Conservation (phyloP, 1,140 invertebrate genomes). For the Cepaea nemoralis region DNA sequence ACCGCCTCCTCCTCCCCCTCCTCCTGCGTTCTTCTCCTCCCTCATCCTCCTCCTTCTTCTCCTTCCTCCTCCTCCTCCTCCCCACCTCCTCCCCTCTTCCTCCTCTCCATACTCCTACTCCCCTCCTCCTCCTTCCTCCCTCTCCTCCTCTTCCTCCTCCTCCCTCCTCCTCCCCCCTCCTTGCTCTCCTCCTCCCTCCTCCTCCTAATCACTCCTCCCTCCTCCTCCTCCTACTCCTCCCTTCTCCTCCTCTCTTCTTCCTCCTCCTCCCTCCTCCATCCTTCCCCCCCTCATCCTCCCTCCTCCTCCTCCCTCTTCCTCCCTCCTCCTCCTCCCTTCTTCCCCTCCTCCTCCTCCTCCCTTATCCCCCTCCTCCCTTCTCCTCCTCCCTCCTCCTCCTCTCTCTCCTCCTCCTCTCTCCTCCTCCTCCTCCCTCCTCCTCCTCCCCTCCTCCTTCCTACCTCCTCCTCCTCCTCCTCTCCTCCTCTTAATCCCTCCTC, state of each 20-base stretch:
- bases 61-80: too few species aligned
- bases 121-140: neutral
- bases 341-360: neutral
- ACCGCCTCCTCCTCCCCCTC: too few species aligned
- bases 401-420: neutral
- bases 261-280: neutral
- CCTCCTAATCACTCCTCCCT: neutral
- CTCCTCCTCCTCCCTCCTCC: neutral
- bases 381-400: neutral
- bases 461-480: neutral
- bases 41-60: too few species aligned
- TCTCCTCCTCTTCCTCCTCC: neutral
- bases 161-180: neutral
- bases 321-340: neutral
- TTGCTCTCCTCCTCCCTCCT: too few species aligned
- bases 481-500: neutral
- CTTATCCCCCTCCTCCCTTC: neutral
- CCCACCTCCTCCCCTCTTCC: too few species aligned
- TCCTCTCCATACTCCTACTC: neutral
- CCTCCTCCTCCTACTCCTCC: neutral
- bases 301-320: neutral
- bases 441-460: neutral
- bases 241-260: neutral
- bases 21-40: too few species aligned
- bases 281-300: neutral